phyloP scores from a whole-genome alignment of 2,113 vertebrate species.

The Phainopepla nitens region DNA sequence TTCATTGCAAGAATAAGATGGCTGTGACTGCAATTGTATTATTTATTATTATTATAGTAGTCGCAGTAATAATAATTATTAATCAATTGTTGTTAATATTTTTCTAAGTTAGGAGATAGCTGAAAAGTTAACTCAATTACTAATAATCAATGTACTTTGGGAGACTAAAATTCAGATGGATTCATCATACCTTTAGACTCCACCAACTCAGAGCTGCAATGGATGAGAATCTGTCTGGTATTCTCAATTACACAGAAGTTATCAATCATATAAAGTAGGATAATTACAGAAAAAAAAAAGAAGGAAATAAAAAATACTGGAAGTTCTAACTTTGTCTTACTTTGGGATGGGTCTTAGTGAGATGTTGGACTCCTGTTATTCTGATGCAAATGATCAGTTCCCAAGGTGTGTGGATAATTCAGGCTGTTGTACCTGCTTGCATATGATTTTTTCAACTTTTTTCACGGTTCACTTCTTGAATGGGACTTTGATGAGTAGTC shows the following conservation, averaged over 20 bases:
- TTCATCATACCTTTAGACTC: background rate
- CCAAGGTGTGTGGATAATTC: rapidly evolving
- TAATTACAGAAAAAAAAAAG: background rate
- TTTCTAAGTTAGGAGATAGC: background rate
- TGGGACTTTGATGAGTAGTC: background rate
- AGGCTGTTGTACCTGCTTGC: background rate
- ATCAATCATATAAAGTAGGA: background rate
- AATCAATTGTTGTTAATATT: background rate
- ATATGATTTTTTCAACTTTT: background rate
- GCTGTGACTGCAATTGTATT: background rate
- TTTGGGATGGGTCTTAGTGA: background rate
- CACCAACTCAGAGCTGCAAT: background rate
- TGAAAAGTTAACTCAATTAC: background rate
- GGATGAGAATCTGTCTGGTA: background rate
- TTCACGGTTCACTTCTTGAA: background rate
- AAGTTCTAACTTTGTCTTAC: background rate
- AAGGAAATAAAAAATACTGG: background rate
- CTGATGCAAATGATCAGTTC: background rate
- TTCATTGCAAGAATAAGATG: background rate
- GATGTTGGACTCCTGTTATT: background rate
- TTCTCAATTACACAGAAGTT: background rate
- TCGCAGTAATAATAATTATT: background rate
- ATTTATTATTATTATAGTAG: background rate
- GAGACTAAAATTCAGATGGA: background rate
- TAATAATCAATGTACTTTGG: background rate